Conservation (phyloP, 2,888 invertebrate species). For the Encarsia formosa region DNA sequence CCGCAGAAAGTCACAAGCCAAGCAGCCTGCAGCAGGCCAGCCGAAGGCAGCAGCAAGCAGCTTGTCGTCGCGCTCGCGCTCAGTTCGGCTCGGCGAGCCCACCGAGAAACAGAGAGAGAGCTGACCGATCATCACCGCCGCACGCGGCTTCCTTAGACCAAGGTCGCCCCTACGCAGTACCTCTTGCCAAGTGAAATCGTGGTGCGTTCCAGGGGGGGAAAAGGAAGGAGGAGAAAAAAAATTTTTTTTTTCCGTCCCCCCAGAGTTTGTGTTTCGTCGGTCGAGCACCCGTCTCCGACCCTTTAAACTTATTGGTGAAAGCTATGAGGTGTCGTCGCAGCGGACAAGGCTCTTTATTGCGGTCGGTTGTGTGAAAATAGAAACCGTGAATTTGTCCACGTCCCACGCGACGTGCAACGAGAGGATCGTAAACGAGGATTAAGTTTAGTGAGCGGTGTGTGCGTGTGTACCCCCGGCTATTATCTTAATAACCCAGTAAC, state of each 20-base stretch:
- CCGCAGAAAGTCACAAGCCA: constrained; percentile 13
- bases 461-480: too few species aligned
- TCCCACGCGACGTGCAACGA: too few species aligned
- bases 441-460: too few species aligned
- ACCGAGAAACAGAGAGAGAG: constrained; percentile 32
- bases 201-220: not conserved
- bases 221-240: not conserved
- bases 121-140: too few species aligned
- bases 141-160: too few species aligned
- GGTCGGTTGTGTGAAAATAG: constrained; percentile 14
- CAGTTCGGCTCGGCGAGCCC: constrained; percentile 51
- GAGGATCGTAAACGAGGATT: too few species aligned
- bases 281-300: too few species aligned
- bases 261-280: too few species aligned
- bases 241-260: constrained; percentile 7
- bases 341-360: constrained; percentile 4
- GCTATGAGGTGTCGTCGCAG: not conserved
- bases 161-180: not conserved
- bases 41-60: constrained; percentile 42
- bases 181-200: constrained; percentile 10
- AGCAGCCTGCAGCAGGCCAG: constrained; percentile 44
- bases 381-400: too few species aligned
- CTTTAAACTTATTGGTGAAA: too few species aligned
- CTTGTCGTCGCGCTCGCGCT: constrained; percentile 54
- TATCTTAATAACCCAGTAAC: too few species aligned